Base-by-base conservation (phyloP, 2,888 invertebrate genomes). In the Perizoma flavofasciatum region DNA sequence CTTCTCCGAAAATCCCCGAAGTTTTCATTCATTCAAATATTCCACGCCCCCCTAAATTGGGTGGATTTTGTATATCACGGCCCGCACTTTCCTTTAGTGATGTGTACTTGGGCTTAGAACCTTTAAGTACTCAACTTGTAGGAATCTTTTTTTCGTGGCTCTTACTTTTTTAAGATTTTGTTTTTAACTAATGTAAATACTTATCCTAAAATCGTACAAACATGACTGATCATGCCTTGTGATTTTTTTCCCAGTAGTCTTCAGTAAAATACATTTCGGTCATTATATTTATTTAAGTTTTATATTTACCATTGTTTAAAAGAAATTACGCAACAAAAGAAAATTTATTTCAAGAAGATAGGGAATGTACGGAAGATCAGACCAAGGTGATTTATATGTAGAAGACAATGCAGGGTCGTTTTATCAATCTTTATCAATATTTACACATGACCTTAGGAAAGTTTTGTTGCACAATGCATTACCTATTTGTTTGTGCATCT, bases 11-110 rank as follows among this genome's bases (percentile, higher is more conserved):
- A 78, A 70, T 67, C 5, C 54, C 73, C 87, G 89, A 88, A 72
- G 72, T 66, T 66, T 79, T 85, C 92, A 92, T 92, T 92, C 89
- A 90, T 86, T 78, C 71, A 61, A 49, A 72, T 66, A 66, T 74
- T 67, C 53, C 68, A 73, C 79, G 72, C 78, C 81, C 73, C 79
- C 78, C 74, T 72, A 66, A 65, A 67, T 69, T 58, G 65, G 73
- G 70, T 44, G 68, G 73, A 72, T 77, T 78, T 75, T 67, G 71
- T 72, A 72, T 74, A 73, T 64, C 66, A 59, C 57, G 61, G 55
- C 57, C 69, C 63, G 58, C 62, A 61, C 70, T 55, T 65, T 64
- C 63, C 72, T 77, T 74, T 78, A 78, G 78, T 78, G 71, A 75
- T 71, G 74, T 76, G 69, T 70, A 71, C 69, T 61, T 61, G 63